Conservation (phyloP, 2,888 invertebrate species). For the Trichogramma evanescens region DNA sequence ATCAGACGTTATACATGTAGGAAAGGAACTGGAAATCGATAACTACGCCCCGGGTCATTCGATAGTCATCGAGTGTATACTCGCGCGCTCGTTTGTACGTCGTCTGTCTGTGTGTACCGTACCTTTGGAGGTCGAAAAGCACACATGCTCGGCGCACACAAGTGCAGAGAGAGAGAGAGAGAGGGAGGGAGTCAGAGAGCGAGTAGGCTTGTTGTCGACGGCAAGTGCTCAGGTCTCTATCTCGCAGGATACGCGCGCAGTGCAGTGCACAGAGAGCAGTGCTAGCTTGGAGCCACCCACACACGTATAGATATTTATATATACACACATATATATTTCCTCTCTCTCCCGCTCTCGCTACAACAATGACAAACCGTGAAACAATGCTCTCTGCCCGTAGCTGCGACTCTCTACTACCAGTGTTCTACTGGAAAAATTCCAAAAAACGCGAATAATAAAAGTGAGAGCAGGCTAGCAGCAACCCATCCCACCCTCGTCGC, state of each 20-base stretch:
- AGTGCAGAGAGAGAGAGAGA: no score
- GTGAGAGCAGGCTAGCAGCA: slow-evolving; percentile 29
- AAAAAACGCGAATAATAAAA: slow-evolving; percentile 47
- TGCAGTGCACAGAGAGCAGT: no score
- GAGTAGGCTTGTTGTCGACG: no score
- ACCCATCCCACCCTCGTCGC: neutral
- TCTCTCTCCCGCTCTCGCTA: slow-evolving; percentile 24
- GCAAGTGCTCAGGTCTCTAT: no score
- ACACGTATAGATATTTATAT: no score
- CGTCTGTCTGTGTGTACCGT: neutral
- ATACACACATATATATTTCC: no score
- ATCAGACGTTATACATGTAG: neutral
- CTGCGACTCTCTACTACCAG: slow-evolving; percentile 6
- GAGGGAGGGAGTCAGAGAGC: slow-evolving; percentile 7
- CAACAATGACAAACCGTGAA: slow-evolving; percentile 48
- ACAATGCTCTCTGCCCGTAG: slow-evolving; percentile 36
- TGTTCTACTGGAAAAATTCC: slow-evolving; percentile 48
- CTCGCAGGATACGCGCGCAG: no score
- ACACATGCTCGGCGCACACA: no score
- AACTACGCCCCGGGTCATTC: slow-evolving; percentile 44
- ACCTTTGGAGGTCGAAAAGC: no score
- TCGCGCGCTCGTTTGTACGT: slow-evolving; percentile 9
- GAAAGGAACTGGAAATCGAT: slow-evolving; percentile 37
- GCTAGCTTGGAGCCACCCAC: neutral
- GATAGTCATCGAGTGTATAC: slow-evolving; percentile 37